Evolutionary conservation across 1,140 invertebrate species (phyloP), one percentile per base, ranked within the genome.

Genomic region (Atta colombica): DNA sequence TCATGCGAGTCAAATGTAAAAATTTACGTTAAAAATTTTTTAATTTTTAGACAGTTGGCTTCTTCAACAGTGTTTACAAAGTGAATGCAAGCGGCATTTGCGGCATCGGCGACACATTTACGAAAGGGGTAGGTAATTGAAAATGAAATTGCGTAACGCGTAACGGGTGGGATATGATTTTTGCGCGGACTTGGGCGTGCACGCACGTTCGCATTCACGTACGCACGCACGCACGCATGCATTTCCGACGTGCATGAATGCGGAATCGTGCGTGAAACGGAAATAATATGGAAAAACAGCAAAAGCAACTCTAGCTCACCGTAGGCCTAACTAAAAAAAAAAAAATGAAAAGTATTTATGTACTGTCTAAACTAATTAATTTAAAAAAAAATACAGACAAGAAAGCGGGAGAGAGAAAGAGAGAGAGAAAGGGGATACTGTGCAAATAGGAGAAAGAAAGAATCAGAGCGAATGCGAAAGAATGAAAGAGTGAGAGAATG

Each of bases 281-380:
- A 65, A 35, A 51, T 51, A 35, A 39, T 58, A 66, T 77, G 74
- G 51, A 35, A 3, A 65, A 78, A 28, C 81, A 78, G 58, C 8
- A 85, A 80, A 90, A 92, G 90, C 91, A 93, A 91, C 91, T 94
- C 91, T 94, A 94, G 93, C 92, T 94, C 93, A 94, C 90, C 91
- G 92, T 94, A 94, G 94, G 94, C 94, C 94, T 95, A 95, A 95
- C 92, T 94, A 93, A 92, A 21, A 87, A 86, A 85, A 85, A 31
- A 77, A 63, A 88, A 87, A 87, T 77, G 86, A 91, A 90, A 93
- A 94, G 90, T 94, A 94, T 93, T 94, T 94, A 93, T 94, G 89
- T 93, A 92, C 92, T 92, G 91, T 91, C 87, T 94, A 94, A 92
- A 86, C 92, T 93, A 93, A 94, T 89, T 93, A 91, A 94, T 88